Conservation (phyloP, 2,113 vertebrate genomes). For the Aspiorhynchus laticeps region DNA sequence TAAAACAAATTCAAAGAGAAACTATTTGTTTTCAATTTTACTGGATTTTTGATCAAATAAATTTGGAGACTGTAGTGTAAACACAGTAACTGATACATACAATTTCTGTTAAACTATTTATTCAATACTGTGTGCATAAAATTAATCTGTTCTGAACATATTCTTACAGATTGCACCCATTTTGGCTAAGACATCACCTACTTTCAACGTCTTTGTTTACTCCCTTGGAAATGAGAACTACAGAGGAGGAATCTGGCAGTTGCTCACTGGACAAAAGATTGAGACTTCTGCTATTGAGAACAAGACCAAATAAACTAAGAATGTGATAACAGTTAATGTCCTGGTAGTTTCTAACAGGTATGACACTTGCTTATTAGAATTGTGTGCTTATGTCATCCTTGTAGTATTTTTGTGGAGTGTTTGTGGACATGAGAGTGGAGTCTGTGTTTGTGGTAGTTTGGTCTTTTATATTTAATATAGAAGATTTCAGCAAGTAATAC, state of each 20-base stretch:
- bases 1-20: neutral
- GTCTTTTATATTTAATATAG: neutral
- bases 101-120: neutral
- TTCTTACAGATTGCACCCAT: constrained; percentile 87
- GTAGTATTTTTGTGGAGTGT: neutral
- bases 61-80: neutral
- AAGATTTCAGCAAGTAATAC: constrained; percentile 55
- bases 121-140: neutral
- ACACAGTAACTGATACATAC: neutral
- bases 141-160: neutral
- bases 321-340: constrained; percentile 58
- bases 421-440: neutral
- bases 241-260: constrained; percentile 87
- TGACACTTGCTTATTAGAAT: constrained; percentile 32
- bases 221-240: constrained; percentile 88
- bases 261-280: constrained; percentile 86
- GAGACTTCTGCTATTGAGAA: constrained; percentile 81
- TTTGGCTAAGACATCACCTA: constrained; percentile 88
- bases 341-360: constrained; percentile 67
- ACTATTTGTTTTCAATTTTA: neutral
- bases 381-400: constrained; percentile 16
- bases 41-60: neutral
- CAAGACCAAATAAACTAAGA: constrained; percentile 83
- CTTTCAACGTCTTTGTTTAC: constrained; percentile 86
- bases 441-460: constrained; percentile 17